Evolutionary conservation across 2,797 vertebrate species (phyloP), one percentile per base, ranked within the genome.

Genomic region (Aeoliscus strigatus): DNA sequence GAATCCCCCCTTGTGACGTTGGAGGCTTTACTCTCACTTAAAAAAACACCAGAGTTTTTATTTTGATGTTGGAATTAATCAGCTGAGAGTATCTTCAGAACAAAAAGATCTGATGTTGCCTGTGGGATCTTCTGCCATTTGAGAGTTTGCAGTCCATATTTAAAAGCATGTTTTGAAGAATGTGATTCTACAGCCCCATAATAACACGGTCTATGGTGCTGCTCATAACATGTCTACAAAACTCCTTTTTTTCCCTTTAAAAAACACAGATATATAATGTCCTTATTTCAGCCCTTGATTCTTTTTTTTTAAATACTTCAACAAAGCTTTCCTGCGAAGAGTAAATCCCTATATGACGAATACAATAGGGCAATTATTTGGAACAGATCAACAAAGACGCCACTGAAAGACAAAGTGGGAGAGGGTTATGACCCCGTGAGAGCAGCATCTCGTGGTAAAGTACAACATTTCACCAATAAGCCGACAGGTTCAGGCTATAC

Each of bases 51-150:
- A 64, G 66, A 77, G 75, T 80, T 84, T n/a, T 82, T 65, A 66
- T 79, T 88, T 85, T 87, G 86, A 86, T 84, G 80, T 80, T 80
- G 81, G 76, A 82, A 84, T 86, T 87, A 87, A 88, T 87, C 83
- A 86, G 75, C 57, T 23, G 66, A 86, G 80, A 78, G 71, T 67
- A 70, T 77, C 77, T 73, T 70, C 65, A 70, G 74, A 81, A 87
- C 82, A 83, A 76, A 86, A 86, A 85, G 74, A 79, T 76, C 68
- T 80, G 82, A 84, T 78, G 68, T 72, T 74, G 77, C 84, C 80
- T 79, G 39, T 79, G 80, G 82, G 86, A 86, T 66, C 37, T n/a
- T 43, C 8, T 37, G 78, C 56, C 85, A 81, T 78, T 48, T 61
- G 85, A 86, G 86, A 86, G 66, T 80, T 69, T 53, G 39, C 69